phyloP scores from a whole-genome alignment of 2,113 vertebrate genomes.

The Psophia crepitans region DNA sequence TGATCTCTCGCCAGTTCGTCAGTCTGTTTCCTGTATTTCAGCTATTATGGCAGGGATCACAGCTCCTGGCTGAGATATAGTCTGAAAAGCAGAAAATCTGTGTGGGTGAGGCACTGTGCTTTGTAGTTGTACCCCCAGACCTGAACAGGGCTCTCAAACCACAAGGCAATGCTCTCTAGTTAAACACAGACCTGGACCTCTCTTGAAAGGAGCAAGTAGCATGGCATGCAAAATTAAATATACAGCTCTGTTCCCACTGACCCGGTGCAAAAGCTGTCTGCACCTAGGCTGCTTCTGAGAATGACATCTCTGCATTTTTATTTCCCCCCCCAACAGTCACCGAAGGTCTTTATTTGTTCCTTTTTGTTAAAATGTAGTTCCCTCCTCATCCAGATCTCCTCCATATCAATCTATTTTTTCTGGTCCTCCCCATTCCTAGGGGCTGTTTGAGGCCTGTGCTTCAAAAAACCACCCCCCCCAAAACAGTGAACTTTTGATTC shows the following conservation, averaged over 20 bases:
- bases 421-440: neutral
- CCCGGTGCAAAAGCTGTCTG: neutral
- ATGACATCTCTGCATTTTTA: neutral
- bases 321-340: neutral
- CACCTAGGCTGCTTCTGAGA: neutral
- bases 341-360: neutral
- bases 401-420: neutral
- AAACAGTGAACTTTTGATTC: neutral
- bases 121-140: neutral
- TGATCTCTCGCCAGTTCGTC: neutral
- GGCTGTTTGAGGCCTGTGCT: accelerated
- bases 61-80: neutral
- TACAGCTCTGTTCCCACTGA: neutral
- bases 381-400: neutral
- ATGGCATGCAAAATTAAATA: neutral
- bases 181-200: neutral
- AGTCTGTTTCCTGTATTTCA: neutral
- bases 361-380: neutral
- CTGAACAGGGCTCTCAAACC: neutral
- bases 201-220: neutral
- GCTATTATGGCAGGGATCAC: neutral
- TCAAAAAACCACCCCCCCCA: too few relatives aligned
- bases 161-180: neutral
- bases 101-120: neutral
- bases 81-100: slow-evolving; percentile 9